Evolutionary conservation across 2,797 vertebrate genomes (phyloP).

Genomic region (Tachyglossus aculeatus): DNA sequence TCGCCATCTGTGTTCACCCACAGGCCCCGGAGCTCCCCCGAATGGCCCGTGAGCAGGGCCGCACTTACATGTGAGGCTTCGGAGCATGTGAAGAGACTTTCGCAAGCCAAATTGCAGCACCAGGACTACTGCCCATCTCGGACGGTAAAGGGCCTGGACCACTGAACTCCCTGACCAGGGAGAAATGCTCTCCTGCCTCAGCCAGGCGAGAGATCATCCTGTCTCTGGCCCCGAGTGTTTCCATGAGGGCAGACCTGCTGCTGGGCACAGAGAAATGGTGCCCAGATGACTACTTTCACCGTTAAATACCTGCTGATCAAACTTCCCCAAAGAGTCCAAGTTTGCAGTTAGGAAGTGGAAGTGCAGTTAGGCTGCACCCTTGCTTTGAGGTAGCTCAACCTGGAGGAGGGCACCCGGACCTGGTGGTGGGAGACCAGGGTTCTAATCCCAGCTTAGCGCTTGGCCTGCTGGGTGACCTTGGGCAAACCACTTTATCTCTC

Average conservation of each 20-base stretch:
- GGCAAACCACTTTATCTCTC: too few species aligned
- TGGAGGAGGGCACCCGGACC: background rate
- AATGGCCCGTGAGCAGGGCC: conserved; percentile 60
- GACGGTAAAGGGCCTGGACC: conserved; percentile 67
- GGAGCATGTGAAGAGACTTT: conserved; percentile 73
- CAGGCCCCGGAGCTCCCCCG: conserved; percentile 55
- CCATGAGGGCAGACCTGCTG: too few species aligned
- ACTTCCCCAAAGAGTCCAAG: background rate
- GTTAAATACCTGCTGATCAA: too few species aligned
- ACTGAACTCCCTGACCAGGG: background rate
- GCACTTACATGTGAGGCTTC: conserved; percentile 62
- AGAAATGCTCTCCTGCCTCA: too few species aligned
- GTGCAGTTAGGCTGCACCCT: background rate
- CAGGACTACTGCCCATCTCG: conserved; percentile 67
- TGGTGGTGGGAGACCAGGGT: too few species aligned
- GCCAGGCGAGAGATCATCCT: too few species aligned
- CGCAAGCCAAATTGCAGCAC: conserved; percentile 73
- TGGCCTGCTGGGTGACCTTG: too few species aligned
- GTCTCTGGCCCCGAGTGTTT: too few species aligned
- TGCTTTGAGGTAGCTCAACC: background rate
- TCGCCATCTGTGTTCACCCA: conserved; percentile 30
- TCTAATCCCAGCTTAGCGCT: too few species aligned
- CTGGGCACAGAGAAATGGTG: too few species aligned
- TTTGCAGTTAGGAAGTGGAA: background rate
- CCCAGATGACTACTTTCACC: too few species aligned